phyloP scores from a whole-genome alignment of 1,140 invertebrate species.

The Drosophila ohnishii region DNA sequence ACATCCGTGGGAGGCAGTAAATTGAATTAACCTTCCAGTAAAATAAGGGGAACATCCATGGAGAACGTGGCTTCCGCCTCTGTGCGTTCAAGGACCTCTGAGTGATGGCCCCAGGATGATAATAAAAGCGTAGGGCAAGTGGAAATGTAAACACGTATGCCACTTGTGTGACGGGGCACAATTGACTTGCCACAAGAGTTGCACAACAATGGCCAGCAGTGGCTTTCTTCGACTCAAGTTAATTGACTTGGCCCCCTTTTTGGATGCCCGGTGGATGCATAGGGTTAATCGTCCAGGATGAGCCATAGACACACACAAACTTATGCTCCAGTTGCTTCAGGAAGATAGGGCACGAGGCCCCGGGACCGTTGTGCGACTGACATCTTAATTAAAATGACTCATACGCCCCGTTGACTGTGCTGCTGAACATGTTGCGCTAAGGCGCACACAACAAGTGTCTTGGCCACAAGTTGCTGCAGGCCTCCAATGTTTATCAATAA shows the following conservation, averaged over 20 bases:
- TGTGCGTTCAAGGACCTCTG: slow-evolving; percentile 24
- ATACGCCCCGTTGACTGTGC: slow-evolving; percentile 12
- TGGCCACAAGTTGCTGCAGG: slow-evolving; percentile 27
- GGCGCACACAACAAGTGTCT: slow-evolving; percentile 71
- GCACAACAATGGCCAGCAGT: slow-evolving; percentile 13
- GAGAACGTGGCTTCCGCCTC: slow-evolving; percentile 55
- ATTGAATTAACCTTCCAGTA: slow-evolving; percentile 60
- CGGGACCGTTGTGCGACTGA: slow-evolving; percentile 30
- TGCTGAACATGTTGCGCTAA: slow-evolving; percentile 25
- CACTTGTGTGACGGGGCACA: slow-evolving; percentile 59
- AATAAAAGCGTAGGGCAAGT: slow-evolving; percentile 50
- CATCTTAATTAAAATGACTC: slow-evolving; percentile 73
- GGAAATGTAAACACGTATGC: slow-evolving; percentile 61
- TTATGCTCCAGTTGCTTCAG: slow-evolving; percentile 44
- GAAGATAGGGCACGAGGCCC: slow-evolving; percentile 60
- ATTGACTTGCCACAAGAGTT: slow-evolving; percentile 41
- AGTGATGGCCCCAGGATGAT: slow-evolving; percentile 38
- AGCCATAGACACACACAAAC: background rate
- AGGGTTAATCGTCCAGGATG: slow-evolving; percentile 57
- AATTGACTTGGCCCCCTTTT: slow-evolving; percentile 55
- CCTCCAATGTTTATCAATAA: background rate
- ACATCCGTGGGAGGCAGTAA: slow-evolving; percentile 41
- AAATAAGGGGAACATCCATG: background rate
- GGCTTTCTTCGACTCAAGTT: slow-evolving; percentile 46
- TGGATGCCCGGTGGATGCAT: slow-evolving; percentile 37